Evolutionary conservation across 1,140 invertebrate genomes (phyloP), one percentile per base, ranked within the genome.

Genomic region (Galleria mellonella): DNA sequence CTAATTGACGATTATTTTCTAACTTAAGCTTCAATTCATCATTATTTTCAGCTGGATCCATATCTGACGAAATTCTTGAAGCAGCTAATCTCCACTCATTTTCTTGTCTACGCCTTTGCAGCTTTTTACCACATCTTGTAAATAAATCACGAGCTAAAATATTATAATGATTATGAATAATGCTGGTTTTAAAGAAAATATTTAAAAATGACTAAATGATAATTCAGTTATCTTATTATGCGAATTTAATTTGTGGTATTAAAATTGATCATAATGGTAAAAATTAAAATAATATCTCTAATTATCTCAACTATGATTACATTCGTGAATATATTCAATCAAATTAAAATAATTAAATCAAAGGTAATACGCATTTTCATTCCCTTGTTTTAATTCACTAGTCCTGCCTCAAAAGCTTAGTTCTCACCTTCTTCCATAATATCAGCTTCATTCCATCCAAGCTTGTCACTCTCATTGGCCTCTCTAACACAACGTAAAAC

Each of bases 61-160:
- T 23, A 9, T 66, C 62, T 7, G 51, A 13, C 2, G 59, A 36
- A 30, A 85, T 59, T 45, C 73, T 69, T 7, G 78, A 83, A 4
- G 59, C 62, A 9, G 76, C 75, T 37, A 75, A 37, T 37, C 78
- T 62, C 82, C 82, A 85, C 62, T 85, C 82, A 47, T 85, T 83
- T 53, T 85, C 82, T 54, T 85, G 82, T 47, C 82, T 59, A 4
- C 82, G 68, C 15, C 76, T 67, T 69, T 85, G 75, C n/a, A 85
- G 49, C 50, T 79, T 85, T 51, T 70, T 82, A n/a, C 82, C 82
- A 58, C 82, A 85, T 53, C 72, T 70, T 40, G 50, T 65, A 41
- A 85, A 85, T 32, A 85, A 54, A 45, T 83, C 76, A 9, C 76
- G 65, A 28, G 82, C 82, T 85, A 43, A 43, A 71, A 69, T 32